Conservation (phyloP, 2,113 vertebrate genomes). For the Pongo abelii region DNA sequence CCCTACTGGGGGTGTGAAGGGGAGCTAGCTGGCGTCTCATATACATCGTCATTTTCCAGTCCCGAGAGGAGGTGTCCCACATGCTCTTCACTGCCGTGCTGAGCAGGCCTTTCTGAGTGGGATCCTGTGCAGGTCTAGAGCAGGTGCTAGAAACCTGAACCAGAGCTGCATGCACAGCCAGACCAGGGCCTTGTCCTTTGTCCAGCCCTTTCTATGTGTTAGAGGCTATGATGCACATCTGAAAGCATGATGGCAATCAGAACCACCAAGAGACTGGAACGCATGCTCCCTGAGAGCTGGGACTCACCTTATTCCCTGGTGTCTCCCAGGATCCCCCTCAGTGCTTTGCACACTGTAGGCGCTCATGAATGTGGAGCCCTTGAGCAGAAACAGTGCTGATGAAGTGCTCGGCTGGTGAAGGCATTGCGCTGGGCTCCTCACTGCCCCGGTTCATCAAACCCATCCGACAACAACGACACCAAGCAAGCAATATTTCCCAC, state of each 20-base stretch:
- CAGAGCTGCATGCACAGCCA: neutral
- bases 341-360: rapidly evolving
- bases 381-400: neutral
- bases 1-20: rapidly evolving
- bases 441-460: too few relatives aligned
- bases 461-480: rapidly evolving
- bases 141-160: too few relatives aligned
- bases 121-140: neutral
- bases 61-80: rapidly evolving
- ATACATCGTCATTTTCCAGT: neutral
- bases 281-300: rapidly evolving
- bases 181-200: rapidly evolving
- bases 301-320: rapidly evolving
- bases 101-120: neutral
- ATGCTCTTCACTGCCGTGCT: too few relatives aligned
- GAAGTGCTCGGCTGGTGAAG: neutral
- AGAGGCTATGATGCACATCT: rapidly evolving
- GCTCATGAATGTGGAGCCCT: neutral
- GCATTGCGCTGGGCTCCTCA: too few relatives aligned
- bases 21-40: neutral
- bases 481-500: neutral
- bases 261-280: rapidly evolving
- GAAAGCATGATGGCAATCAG: neutral
- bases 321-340: neutral
- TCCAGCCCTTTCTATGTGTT: neutral